Conservation (phyloP, 2,888 invertebrate genomes). For the Catotricha subobsoleta region DNA sequence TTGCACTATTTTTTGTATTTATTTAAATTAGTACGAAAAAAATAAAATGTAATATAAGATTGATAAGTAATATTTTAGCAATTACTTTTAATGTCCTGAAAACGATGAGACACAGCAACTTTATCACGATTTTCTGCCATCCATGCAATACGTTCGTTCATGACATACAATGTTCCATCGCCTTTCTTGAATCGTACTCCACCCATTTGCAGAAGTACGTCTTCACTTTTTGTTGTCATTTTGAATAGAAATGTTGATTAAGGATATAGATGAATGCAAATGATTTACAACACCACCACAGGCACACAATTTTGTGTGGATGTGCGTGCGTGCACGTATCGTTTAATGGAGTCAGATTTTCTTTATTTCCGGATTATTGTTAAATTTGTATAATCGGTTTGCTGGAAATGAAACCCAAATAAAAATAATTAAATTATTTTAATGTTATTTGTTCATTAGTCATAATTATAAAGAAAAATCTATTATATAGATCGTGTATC, state of each 20-base stretch:
- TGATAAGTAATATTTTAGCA: conserved; percentile 66
- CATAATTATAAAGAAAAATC: no score
- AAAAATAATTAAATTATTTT: no score
- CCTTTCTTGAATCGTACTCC: conserved; percentile 91
- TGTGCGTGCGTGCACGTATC: no score
- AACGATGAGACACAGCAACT: conserved; percentile 82
- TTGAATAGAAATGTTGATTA: no score
- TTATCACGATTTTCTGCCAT: conserved; percentile 85
- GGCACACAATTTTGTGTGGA: no score
- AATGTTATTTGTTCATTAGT: no score
- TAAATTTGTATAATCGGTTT: neutral
- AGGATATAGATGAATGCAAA: no score
- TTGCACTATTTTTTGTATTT: conserved; percentile 68
- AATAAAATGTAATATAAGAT: conserved; percentile 24
- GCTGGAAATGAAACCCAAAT: neutral
- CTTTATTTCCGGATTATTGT: neutral
- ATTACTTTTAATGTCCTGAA: conserved; percentile 90
- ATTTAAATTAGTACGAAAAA: conserved; percentile 6
- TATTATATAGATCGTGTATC: no score
- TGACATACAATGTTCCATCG: conserved; percentile 82
- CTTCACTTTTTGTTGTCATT: conserved; percentile 84
- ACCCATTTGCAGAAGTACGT: conserved; percentile 80
- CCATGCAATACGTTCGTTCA: conserved; percentile 93
- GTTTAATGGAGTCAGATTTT: neutral
- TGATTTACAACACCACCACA: no score